Conservation (phyloP, 2,113 vertebrate genomes). For the Coturnix japonica region DNA sequence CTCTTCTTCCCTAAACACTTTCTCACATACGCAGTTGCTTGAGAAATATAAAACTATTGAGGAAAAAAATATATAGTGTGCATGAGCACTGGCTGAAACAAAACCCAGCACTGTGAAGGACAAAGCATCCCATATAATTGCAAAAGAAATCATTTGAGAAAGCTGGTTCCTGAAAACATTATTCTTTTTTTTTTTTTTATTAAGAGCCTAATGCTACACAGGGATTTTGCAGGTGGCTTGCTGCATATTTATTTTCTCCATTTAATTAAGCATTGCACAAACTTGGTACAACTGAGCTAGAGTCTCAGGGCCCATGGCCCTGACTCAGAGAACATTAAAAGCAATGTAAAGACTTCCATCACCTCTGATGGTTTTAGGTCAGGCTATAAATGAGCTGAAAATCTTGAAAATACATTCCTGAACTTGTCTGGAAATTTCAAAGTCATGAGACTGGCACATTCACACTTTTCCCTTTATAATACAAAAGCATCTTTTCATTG, state of each 20-base stretch:
- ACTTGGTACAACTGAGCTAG: neutral
- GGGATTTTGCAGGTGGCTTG: neutral
- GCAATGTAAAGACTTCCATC: neutral
- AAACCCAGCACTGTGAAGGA: neutral
- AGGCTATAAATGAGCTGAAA: neutral
- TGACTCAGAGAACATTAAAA: neutral
- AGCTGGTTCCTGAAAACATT: neutral
- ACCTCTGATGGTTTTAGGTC: neutral
- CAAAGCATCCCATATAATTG: neutral
- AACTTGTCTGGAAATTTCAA: neutral
- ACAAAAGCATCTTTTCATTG: neutral
- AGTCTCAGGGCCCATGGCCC: neutral
- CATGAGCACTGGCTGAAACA: neutral
- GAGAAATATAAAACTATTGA: neutral
- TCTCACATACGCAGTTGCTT: neutral
- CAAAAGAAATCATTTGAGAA: neutral
- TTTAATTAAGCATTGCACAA: neutral
- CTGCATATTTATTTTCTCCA: neutral
- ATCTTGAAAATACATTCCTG: neutral
- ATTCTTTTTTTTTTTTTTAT: neutral
- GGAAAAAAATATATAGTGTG: fast-evolving
- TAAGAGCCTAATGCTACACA: neutral
- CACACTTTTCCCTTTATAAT: neutral
- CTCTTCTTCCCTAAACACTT: neutral
- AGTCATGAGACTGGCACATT: neutral